Evolutionary conservation across 2,113 vertebrate species (phyloP).

Genomic region (Noctilio leporinus): DNA sequence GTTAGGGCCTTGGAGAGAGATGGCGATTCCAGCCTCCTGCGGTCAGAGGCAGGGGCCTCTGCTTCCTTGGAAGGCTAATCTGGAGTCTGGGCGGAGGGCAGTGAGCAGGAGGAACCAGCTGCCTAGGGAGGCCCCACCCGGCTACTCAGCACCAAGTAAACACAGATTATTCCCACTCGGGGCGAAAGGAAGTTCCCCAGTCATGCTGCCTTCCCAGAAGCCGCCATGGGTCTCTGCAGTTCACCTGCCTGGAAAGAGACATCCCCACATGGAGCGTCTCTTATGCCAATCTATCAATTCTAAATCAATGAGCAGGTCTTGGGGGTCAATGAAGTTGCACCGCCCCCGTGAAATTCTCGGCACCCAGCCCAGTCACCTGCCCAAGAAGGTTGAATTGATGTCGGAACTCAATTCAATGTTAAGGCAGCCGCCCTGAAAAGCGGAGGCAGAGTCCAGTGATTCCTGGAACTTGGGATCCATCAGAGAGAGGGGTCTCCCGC

Average conservation of each 20-base stretch:
- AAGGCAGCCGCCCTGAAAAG: neutral
- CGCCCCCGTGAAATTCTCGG: rapidly evolving
- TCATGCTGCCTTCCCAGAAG: neutral
- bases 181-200: neutral
- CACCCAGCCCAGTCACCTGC: rapidly evolving
- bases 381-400: neutral
- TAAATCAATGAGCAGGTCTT: neutral
- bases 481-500: neutral
- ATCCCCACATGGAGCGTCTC: rapidly evolving
- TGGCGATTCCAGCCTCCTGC: neutral
- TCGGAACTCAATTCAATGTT: neutral
- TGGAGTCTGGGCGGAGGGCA: neutral
- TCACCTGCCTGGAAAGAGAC: rapidly evolving
- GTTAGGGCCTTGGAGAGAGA: neutral
- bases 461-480: too few species aligned
- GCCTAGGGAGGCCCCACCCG: neutral
- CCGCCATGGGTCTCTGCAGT: rapidly evolving
- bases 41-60: neutral
- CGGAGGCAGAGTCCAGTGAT: rapidly evolving
- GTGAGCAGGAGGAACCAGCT: neutral
- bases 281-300: rapidly evolving
- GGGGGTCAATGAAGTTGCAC: rapidly evolving
- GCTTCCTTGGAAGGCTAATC: neutral
- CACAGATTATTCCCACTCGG: neutral
- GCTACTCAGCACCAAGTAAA: slow-evolving; percentile 18